Percentiles rank a stretch among this genome's conserved stretches.
These are phyloP conservation scores for Aegotheles bennettii DNA, from an alignment of 2,113 vertebrate genomes.

Conservation along the genomic window DNA sequence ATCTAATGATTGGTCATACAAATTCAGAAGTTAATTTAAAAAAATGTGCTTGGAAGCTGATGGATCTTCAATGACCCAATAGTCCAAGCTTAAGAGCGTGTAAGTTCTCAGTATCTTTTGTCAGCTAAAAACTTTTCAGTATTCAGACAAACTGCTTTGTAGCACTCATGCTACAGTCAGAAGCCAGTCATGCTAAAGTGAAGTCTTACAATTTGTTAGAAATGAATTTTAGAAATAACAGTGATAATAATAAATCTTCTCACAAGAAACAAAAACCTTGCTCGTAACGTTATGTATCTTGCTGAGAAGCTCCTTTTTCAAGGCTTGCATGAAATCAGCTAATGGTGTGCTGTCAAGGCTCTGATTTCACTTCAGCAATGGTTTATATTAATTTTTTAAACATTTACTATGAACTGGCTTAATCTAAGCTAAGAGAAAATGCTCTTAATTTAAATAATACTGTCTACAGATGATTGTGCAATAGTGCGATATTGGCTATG, in stretches of 20 bases:
- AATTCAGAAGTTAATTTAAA: background rate
- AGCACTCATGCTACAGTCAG: background rate
- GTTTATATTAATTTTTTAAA: background rate
- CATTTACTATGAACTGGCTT: background rate
- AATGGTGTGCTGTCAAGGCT: background rate
- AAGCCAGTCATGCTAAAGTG: background rate
- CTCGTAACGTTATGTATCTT: background rate
- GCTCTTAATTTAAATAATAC: background rate
- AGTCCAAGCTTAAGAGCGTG: background rate
- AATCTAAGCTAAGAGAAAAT: background rate
- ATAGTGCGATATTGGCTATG: background rate
- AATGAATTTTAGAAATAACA: background rate
- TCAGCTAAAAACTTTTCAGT: background rate
- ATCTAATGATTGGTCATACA: background rate
- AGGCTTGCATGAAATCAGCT: background rate
- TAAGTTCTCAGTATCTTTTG: background rate
- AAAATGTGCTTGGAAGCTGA: background rate
- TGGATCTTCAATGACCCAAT: background rate
- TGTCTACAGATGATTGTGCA: background rate
- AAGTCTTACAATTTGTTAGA: background rate
- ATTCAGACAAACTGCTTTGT: background rate
- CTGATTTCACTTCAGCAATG: background rate
- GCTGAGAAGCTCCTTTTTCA: background rate
- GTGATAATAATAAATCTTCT: background rate
- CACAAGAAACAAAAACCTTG: background rate